These are phyloP conservation scores for Atethmia centrago DNA, from an alignment of 2,888 invertebrate species.

Conservation along the genomic window DNA sequence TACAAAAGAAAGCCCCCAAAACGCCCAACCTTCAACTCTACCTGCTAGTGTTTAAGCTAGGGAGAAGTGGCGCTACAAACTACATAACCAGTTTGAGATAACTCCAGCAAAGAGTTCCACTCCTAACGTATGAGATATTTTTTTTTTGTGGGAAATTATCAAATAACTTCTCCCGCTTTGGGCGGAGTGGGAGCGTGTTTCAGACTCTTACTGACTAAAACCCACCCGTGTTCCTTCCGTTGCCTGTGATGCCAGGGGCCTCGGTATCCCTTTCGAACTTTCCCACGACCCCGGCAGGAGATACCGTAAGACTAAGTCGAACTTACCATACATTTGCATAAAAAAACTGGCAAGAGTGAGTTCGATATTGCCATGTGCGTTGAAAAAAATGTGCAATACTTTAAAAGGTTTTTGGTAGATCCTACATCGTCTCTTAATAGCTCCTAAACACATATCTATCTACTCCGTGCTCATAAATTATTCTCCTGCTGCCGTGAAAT, in stretches of 20 bases:
- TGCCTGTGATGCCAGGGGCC: too few species aligned
- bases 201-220: too few species aligned
- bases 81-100: background rate
- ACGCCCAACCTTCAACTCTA: background rate
- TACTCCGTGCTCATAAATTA: background rate
- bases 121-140: background rate
- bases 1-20: background rate
- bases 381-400: background rate
- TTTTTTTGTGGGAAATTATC: too few species aligned
- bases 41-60: background rate
- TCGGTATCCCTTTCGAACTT: too few species aligned
- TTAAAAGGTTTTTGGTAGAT: background rate
- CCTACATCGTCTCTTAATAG: background rate
- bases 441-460: background rate
- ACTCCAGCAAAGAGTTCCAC: background rate
- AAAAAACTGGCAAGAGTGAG: background rate
- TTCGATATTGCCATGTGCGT: background rate
- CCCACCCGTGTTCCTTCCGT: too few species aligned
- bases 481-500: background rate
- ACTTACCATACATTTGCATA: slow-evolving; percentile 10
- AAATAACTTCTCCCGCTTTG: too few species aligned
- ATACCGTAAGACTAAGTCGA: background rate
- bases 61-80: background rate
- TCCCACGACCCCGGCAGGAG: too few species aligned
- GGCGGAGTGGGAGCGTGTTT: too few species aligned